Evolutionary conservation across 2,888 invertebrate species (phyloP).

Genomic region (Microctonus brassicae): DNA sequence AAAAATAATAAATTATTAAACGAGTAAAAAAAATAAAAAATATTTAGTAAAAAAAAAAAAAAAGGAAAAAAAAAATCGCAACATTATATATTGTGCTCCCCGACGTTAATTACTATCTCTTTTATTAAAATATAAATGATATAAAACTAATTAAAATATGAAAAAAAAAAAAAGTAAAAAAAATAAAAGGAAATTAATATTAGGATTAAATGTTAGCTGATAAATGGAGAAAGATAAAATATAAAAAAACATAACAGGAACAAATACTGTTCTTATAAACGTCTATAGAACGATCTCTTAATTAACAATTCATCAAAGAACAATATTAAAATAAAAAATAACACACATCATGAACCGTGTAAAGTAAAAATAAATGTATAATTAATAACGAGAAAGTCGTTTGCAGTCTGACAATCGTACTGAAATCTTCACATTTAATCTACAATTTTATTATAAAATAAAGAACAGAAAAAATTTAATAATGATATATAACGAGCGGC

Average conservation of each 20-base stretch:
- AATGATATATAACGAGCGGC: background rate
- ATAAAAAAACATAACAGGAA: no score
- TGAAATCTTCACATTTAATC: constrained; percentile 24
- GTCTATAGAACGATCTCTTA: background rate
- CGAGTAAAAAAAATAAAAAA: background rate
- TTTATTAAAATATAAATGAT: background rate
- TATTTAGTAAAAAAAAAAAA: background rate
- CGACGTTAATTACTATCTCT: constrained; percentile 12
- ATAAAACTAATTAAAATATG: no score
- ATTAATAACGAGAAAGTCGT: background rate
- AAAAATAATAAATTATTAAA: background rate
- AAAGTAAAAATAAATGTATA: constrained; percentile 7
- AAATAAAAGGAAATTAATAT: background rate
- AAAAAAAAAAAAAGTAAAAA: background rate
- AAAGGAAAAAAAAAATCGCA: background rate
- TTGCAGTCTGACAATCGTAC: constrained; percentile 51
- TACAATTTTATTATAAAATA: background rate
- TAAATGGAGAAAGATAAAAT: background rate
- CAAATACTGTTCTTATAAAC: no score
- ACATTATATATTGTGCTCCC: constrained; percentile 8
- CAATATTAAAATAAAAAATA: background rate
- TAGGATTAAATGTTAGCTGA: background rate
- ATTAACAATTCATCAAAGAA: background rate
- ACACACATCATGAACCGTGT: background rate
- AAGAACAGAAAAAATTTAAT: no score